phyloP scores from a whole-genome alignment of 2,113 vertebrate genomes.

The Spea bombifrons region DNA sequence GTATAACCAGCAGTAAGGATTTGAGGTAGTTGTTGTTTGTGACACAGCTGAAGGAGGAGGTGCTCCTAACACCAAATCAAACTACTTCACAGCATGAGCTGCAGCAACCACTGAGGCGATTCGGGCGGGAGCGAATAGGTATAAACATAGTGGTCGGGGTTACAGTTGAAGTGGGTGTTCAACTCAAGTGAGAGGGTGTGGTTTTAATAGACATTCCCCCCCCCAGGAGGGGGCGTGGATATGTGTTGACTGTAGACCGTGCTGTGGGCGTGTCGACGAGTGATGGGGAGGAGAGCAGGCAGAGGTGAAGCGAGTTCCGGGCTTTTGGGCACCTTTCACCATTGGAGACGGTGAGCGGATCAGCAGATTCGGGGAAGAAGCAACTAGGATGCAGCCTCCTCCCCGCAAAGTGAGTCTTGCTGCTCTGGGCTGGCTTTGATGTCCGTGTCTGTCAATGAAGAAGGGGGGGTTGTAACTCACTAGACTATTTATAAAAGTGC shows the following conservation, averaged over 20 bases:
- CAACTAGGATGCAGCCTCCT: constrained; percentile 65
- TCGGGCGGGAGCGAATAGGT: too few relatives aligned
- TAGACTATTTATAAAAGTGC: too few relatives aligned
- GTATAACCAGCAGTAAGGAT: too few relatives aligned
- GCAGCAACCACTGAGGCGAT: too few relatives aligned
- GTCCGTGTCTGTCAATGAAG: too few relatives aligned
- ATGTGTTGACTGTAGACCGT: constrained; percentile 6
- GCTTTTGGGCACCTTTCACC: constrained; percentile 19
- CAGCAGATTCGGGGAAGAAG: not conserved
- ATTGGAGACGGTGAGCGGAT: not conserved
- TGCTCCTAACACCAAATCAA: too few relatives aligned
- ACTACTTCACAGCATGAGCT: too few relatives aligned
- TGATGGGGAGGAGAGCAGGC: constrained; percentile 52
- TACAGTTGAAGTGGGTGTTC: not conserved
- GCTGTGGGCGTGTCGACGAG: rapidly evolving
- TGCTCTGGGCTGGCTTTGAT: too few relatives aligned
- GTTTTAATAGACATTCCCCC: not conserved
- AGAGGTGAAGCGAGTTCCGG: constrained; percentile 24
- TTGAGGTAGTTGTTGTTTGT: too few relatives aligned
- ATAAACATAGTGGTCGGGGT: not conserved
- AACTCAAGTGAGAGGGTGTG: not conserved
- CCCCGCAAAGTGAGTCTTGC: constrained; percentile 66
- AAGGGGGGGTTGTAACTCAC: too few relatives aligned
- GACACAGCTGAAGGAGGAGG: too few relatives aligned
- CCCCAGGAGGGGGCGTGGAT: not conserved